Base-by-base conservation (phyloP, 2,888 invertebrate species). In the Thymelicus acteon region DNA sequence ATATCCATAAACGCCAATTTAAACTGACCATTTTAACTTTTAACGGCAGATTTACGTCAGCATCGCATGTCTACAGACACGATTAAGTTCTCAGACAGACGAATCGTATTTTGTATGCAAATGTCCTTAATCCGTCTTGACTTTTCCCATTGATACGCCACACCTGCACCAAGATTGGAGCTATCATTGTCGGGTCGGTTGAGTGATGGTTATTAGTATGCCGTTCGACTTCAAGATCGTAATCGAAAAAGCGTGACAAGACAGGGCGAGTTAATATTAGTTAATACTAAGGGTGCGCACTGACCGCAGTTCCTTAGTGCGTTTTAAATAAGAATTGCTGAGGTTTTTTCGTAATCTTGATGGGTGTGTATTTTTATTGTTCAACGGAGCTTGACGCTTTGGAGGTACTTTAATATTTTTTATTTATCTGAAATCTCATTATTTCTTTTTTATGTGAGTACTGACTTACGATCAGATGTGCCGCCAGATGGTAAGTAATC, bases 261-360 rank as follows among this genome's bases (percentile, higher is more conserved):
- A 40, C 64, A n/a, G 48, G 68, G 39, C 49, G 49, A 60, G 66
- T 48, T 31, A 48, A 37, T 48, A 24, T 6, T 15, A 44, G 44
- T 15, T 24, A 19, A 58, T 31, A 58, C 24, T 65, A 52, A 63
- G 60, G 52, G 76, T 81, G 79, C 67, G 44, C 81, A 80, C 70
- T 76, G 78, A 84, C 82, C 86, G 84, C 78, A 83, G 77, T 83
- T 86, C 85, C 85, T 80, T 71, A 57, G 54, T 49, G 24, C 31
- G 12, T 39, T 37, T 60, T 15, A 49, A 12, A 44, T 6, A 31
- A 49, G 6, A 49, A 57, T 48, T 67, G 19, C 68, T 57, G 68
- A 69, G 68, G 68, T 69, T 69, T 62, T 68, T 69, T 62, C 54
- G 54, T 68, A 40, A 67, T 61, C 67, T 67, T 10, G 47, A 48